Percentiles rank a stretch among this genome's conserved stretches.
Evolutionary conservation across 2,888 invertebrate genomes (phyloP).

Genomic region (Tortricodes alternella): DNA sequence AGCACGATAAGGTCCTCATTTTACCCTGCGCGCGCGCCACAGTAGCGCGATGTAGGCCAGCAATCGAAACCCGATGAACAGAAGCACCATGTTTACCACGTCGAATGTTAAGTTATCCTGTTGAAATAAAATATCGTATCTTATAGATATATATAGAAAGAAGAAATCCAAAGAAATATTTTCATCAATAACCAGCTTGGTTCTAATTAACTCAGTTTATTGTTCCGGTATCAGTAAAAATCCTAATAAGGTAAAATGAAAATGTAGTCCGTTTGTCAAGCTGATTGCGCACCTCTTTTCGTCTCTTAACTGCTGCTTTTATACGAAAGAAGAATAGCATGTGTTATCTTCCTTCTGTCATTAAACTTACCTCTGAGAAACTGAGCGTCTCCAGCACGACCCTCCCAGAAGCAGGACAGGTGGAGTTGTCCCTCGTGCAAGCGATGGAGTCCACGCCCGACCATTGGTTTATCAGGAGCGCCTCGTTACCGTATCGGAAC

Average conservation of each 20-base stretch:
- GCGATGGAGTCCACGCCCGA: conserved; percentile 88
- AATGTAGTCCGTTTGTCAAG: too few species aligned
- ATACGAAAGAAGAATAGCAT: too few species aligned
- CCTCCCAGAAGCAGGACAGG: conserved; percentile 90
- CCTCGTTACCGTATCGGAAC: conserved; percentile 96
- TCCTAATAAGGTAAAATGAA: too few species aligned
- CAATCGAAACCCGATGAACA: conserved; percentile 89
- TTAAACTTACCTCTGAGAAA: conserved; percentile 87
- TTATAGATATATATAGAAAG: too few species aligned
- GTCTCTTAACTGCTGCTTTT: too few species aligned
- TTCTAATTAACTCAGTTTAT: too few species aligned
- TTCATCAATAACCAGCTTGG: too few species aligned
- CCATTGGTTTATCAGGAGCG: conserved; percentile 95
- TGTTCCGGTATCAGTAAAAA: too few species aligned
- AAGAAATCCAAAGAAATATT: too few species aligned
- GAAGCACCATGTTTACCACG: conserved; percentile 85
- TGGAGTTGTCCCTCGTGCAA: conserved; percentile 88
- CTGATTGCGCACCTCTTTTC: too few species aligned
- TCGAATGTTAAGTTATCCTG: conserved; percentile 88
- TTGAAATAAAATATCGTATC: conserved; percentile 38
- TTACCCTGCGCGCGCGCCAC: conserved; percentile 85
- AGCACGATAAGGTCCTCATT: conserved; percentile 53
- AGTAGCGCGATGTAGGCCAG: conserved; percentile 90
- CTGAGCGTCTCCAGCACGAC: conserved; percentile 90
- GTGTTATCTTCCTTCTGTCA: too few species aligned